Conservation (phyloP, 1,140 invertebrate genomes). For the Anthonomus grandis region DNA sequence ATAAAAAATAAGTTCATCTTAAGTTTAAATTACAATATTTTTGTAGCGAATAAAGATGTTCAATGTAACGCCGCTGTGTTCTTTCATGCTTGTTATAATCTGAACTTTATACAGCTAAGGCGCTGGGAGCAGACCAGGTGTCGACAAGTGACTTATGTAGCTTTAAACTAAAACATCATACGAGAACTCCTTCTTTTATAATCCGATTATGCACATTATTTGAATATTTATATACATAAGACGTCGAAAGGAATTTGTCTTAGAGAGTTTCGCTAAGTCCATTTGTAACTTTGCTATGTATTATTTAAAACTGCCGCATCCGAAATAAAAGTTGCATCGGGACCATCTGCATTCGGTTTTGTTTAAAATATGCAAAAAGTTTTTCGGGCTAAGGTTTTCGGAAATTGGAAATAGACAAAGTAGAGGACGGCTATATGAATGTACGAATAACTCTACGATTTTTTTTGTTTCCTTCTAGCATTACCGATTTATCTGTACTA, state of each 20-base stretch:
- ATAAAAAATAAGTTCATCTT: too few relatives aligned
- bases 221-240: constrained; percentile 45
- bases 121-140: constrained; percentile 41
- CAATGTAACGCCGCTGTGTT: too few relatives aligned
- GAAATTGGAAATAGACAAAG: too few relatives aligned
- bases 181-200: constrained; percentile 42
- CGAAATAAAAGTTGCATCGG: neutral
- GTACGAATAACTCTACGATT: too few relatives aligned
- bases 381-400: too few relatives aligned
- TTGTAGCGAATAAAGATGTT: too few relatives aligned
- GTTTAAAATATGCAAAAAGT: too few relatives aligned
- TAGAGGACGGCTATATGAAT: too few relatives aligned
- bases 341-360: neutral
- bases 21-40: too few relatives aligned
- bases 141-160: constrained; percentile 33
- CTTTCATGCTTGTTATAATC: too few relatives aligned
- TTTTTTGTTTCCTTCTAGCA: too few relatives aligned
- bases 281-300: constrained; percentile 32
- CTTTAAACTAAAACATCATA: constrained; percentile 44
- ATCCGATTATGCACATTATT: constrained; percentile 43
- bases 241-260: constrained; percentile 29
- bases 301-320: constrained; percentile 9
- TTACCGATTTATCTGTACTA: too few relatives aligned
- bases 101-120: constrained; percentile 6
- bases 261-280: constrained; percentile 34